Percentiles rank a stretch among this genome's conserved stretches.
phyloP scores from a whole-genome alignment of 2,888 invertebrate species.

The Heteromyza rotundicornis region DNA sequence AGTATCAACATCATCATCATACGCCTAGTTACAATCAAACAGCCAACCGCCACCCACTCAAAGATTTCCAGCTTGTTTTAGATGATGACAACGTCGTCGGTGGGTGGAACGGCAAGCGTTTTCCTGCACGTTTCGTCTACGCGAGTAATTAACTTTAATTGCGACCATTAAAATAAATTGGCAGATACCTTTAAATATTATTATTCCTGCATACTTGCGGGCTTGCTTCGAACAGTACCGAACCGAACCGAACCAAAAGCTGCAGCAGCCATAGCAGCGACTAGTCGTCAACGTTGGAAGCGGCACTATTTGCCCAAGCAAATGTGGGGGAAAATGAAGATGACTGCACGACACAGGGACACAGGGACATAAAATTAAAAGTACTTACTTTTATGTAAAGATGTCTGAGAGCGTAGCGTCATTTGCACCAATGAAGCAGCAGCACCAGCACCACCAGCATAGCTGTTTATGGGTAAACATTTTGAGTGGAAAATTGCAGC shows the following conservation, averaged over 20 bases:
- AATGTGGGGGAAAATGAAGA: not conserved
- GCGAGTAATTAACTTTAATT: constrained; percentile 61
- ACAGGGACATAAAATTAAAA: constrained; percentile 8
- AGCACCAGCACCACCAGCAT: no score
- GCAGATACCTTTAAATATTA: constrained; percentile 60
- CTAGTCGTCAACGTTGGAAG: not conserved
- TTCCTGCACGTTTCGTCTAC: constrained; percentile 53
- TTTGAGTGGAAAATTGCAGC: no score
- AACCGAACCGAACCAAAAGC: constrained; percentile 10
- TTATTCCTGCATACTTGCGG: constrained; percentile 52
- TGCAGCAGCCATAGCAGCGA: not conserved
- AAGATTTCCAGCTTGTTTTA: no score
- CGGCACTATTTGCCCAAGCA: not conserved
- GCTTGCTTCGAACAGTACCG: constrained; percentile 21
- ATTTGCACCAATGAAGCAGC: no score
- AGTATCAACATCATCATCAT: not conserved
- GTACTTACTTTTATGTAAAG: not conserved
- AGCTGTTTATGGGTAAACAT: no score
- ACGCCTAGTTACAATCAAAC: not conserved
- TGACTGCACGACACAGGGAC: not conserved
- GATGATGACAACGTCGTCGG: no score
- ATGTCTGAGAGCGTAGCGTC: no score
- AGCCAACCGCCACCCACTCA: not conserved
- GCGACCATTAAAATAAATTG: constrained; percentile 60
- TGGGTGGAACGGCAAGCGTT: no score